Percentiles rank a stretch among this genome's conserved stretches.
Conservation (phyloP, 2,888 invertebrate genomes). For the Polymixis flavicincta region DNA sequence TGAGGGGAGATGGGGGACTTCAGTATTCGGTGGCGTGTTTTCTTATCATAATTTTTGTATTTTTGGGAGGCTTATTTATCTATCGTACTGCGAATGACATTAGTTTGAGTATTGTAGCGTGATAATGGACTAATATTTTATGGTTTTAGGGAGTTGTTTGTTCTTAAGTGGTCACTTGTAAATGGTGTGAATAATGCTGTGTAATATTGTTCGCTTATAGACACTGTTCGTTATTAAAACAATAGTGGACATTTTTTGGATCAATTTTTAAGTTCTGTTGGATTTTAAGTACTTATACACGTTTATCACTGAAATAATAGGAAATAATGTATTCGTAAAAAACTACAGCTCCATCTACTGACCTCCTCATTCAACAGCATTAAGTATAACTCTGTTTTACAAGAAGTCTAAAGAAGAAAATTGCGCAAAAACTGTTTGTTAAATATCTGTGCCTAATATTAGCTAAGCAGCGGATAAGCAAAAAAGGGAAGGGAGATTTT, state of each 20-base stretch:
- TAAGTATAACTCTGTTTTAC: no score
- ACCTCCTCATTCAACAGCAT: no score
- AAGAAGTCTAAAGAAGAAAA: neutral
- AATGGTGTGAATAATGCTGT: constrained; percentile 4
- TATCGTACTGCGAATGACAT: constrained; percentile 37
- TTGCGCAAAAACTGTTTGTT: neutral
- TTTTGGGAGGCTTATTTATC: constrained; percentile 47
- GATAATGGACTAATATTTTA: constrained; percentile 42
- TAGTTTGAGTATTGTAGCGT: constrained; percentile 54
- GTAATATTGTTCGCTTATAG: neutral
- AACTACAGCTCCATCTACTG: no score
- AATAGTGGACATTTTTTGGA: neutral
- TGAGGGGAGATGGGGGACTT: constrained; percentile 69
- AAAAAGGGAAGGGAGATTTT: neutral
- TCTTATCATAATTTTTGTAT: constrained; percentile 57
- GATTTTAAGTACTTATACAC: no score
- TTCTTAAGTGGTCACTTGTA: constrained; percentile 42
- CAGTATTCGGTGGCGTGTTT: constrained; percentile 60
- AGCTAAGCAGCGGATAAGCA: no score
- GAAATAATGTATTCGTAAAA: no score
- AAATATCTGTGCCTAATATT: neutral
- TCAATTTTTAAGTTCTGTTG: no score
- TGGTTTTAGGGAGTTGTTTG: constrained; percentile 33
- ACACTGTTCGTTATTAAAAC: neutral
- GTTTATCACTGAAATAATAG: no score